Base-by-base conservation (phyloP, 2,888 invertebrate genomes). In the Cheilosia grossa region DNA sequence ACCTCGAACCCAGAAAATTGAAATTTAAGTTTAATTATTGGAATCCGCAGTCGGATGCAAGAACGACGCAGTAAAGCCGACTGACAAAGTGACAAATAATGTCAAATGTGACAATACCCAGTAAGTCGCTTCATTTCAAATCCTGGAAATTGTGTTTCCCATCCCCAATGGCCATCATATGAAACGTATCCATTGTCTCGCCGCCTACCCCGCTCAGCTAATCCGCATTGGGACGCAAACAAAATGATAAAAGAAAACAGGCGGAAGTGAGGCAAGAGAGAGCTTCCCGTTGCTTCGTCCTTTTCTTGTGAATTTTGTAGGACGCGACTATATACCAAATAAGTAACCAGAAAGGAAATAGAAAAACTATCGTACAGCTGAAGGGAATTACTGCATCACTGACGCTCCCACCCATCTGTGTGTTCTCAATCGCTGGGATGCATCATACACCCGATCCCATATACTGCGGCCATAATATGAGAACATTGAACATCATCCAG, bases 401-500 rank as follows among this genome's bases (percentile, higher is more conserved):
- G 33, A 33, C 21, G 44, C 47, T 37, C 37, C 66, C 33, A 37
- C 58, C 59, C 54, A 47, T 21, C 21, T 61, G 30, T 69, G 69
- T 27, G 64, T 54, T 61, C 21, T 37, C 30, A 74, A 79, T 67
- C 47, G 17, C 21, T 17, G n/a, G 27, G 56, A 10, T 64, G 58
- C 44, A 51, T 42, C 74, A n/a, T 51, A 37, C n/a, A 7, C 21
- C 21, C 42, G 0, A 27, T 27, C 27, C 37, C 54, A 19, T 17
- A n/a, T n/a, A 27, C 42, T 51, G 58, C 21, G 24, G 59, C n/a
- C 69, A 75, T 37, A 21, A 74, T 58, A 82, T 81, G 83, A 85
- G 72, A 85, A 77, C 81, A 77, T 81, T 81, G 81, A 85, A 85
- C 66, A 85, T 81, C 61, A 77, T 44, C 40, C 81, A 81, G 85